These are phyloP conservation scores for Vimba vimba DNA, from an alignment of 2,113 vertebrate genomes.

Conservation along the genomic window DNA sequence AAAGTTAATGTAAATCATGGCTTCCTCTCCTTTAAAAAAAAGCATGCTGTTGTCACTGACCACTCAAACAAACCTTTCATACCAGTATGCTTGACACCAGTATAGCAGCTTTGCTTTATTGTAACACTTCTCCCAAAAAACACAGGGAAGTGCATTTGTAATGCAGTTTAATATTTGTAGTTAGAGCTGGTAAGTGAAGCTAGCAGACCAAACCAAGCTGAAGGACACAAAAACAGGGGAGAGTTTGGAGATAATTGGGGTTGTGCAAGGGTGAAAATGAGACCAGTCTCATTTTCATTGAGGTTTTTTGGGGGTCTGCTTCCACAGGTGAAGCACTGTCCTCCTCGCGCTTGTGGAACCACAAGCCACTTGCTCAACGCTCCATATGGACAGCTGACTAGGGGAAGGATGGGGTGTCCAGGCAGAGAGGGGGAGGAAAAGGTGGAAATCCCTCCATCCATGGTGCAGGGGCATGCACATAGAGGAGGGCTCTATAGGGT, in stretches of 20 bases:
- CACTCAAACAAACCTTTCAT: constrained; percentile 20
- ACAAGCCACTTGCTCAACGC: constrained; percentile 81
- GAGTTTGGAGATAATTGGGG: neutral
- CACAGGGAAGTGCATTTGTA: neutral
- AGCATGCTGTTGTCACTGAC: constrained; percentile 40
- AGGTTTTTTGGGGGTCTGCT: constrained; percentile 73
- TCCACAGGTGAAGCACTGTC: constrained; percentile 55
- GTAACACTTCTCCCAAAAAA: constrained; percentile 2
- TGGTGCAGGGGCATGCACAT: constrained; percentile 84
- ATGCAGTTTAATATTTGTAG: neutral
- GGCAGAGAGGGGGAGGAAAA: constrained; percentile 55
- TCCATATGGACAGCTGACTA: constrained; percentile 52
- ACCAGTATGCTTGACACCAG: constrained; percentile 15
- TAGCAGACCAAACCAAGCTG: constrained; percentile 52
- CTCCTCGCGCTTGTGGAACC: constrained; percentile 51
- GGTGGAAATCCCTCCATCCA: constrained; percentile 77
- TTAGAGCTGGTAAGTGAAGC: constrained; percentile 34
- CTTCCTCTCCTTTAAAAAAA: constrained; percentile 19
- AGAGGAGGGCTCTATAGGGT: constrained; percentile 52
- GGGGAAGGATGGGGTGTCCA: constrained; percentile 65
- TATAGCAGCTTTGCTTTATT: neutral
- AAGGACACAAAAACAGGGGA: constrained; percentile 66
- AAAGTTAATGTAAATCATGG: constrained; percentile 41
- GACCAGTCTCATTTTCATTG: constrained; percentile 70
- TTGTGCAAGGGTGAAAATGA: constrained; percentile 60